Base-by-base conservation (phyloP, 1,140 invertebrate genomes). In the Trichonephila inaurata region DNA sequence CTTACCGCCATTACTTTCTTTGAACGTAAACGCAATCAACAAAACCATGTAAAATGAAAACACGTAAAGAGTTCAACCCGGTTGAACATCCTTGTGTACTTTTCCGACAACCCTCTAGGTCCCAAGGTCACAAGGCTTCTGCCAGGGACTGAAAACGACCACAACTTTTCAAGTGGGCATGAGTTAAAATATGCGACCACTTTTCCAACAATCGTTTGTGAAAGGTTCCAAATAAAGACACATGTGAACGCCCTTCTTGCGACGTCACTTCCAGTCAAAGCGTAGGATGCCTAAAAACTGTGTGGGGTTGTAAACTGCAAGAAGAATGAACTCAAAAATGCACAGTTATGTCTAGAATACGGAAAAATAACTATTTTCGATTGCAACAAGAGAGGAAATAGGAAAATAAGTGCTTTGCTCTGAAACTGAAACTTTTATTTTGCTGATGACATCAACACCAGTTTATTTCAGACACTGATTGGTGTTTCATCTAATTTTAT, bases 201-300 rank as follows among this genome's bases (percentile, higher is more conserved):
- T 69, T 69, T 69, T 69, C 24, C 66, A 21, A 24, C 66, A 4
- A 69, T 12, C 66, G 66, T 69, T 69, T 24, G 2, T 21, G n/a
- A 28, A 40, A 12, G 33, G 40, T 86, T 61, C 83, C 44, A 60
- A 86, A 86, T 58, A 86, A 86, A 86, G 83, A 19, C 58, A 86
- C 44, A 51, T 86, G 83, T 86, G 44, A 86, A 86, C 83, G 83
- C 51, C 40, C 83, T 86, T 61, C 10, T 8, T 24, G 14, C 61
- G 83, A 86, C 83, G 83, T 86, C 83, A 62, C n/a, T 14, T 5
- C 66, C 21, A n/a, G 21, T 69, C n/a, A 69, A 69, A 24, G 66
- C 66, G 66, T 69, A 24, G 66, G 66, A 69, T 24, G 24, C 24
- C n/a, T 21, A 14, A 69, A 69, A 69, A 69, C n/a, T 51, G 66